Conservation (phyloP, 2,888 invertebrate species). For the Caenorhabditis panamensis region DNA sequence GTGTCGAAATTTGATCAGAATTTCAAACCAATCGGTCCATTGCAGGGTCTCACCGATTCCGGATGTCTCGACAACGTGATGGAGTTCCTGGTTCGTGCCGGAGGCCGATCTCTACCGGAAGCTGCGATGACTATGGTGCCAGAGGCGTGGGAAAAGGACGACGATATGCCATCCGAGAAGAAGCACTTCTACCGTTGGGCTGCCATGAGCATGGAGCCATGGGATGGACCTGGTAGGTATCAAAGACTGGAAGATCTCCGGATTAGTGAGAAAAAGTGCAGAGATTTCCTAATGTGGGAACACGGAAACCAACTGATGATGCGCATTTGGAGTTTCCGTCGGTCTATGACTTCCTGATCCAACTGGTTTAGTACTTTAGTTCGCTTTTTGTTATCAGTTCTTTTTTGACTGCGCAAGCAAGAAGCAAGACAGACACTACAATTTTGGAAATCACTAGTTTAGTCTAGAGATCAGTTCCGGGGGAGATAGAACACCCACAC, state of each 20-base stretch:
- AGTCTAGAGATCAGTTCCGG: slow-evolving; percentile 4
- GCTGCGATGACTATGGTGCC: slow-evolving; percentile 97
- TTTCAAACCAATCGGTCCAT: neutral
- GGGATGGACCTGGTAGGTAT: slow-evolving; percentile 89
- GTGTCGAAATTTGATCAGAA: neutral
- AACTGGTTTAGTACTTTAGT: neutral
- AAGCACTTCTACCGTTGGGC: slow-evolving; percentile 98
- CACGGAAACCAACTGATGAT: neutral
- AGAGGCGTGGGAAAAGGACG: slow-evolving; percentile 82
- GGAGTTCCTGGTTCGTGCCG: slow-evolving; percentile 95
- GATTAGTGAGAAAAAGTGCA: slow-evolving; percentile 14
- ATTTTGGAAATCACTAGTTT: neutral
- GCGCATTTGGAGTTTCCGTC: neutral
- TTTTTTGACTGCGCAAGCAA: too few species aligned
- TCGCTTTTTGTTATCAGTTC: neutral
- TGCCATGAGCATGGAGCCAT: slow-evolving; percentile 97
- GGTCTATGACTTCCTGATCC: neutral
- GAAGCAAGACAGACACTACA: slow-evolving; percentile 3
- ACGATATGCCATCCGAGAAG: slow-evolving; percentile 90
- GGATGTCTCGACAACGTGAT: slow-evolving; percentile 97
- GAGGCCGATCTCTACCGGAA: slow-evolving; percentile 92
- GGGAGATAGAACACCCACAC: slow-evolving; percentile 6
- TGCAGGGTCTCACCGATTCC: slow-evolving; percentile 92
- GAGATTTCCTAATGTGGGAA: slow-evolving; percentile 7
- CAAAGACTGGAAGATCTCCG: slow-evolving; percentile 16